Evolutionary conservation across 1,140 invertebrate genomes (phyloP), one percentile per base, ranked within the genome.

Genomic region (Frieseomelitta varia): DNA sequence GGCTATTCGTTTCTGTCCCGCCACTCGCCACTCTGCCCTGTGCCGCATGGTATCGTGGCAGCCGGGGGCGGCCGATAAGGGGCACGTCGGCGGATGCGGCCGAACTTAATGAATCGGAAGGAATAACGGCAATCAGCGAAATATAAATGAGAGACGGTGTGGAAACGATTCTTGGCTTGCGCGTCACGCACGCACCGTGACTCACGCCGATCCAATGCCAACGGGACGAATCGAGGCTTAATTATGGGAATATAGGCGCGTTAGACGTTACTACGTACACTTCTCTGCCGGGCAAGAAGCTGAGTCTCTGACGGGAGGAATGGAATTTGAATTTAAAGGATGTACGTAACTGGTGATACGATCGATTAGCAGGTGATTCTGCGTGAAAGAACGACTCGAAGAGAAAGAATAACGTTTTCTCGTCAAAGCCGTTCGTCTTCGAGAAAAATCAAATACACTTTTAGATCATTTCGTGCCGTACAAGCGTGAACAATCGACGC

Each of bases 81-180:
- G 77, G 1, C 81, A 89, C 86, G 81, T 86, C 83, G 81, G 76
- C 79, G 79, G 68, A 79, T 78, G 75, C 77, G 86, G 79, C 74
- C 87, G 75, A 89, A 92, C 87, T 93, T 94, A 94, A 94, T 94
- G 94, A 94, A 94, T 93, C 91, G 93, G 91, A 94, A 93, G 92
- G 92, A 94, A 94, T 94, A 93, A 93, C 90, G 92, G 91, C 93
- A 94, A 95, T 95, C 93, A 94, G 92, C 92, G 87, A 95, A 94
- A 94, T 94, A 94, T 94, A 94, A 94, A 94, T 93, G 92, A 94
- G 91, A 91, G 90, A 92, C 91, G 90, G 88, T 87, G 83, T 87
- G 83, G 78, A 83, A 75, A 71, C 68, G 77, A 87, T 84, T 90
- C 91, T 91, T 91, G 85, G 92, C 88, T 92, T 93, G 92, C 93